phyloP scores from a whole-genome alignment of 2,797 vertebrate genomes.

The Momotus momota region DNA sequence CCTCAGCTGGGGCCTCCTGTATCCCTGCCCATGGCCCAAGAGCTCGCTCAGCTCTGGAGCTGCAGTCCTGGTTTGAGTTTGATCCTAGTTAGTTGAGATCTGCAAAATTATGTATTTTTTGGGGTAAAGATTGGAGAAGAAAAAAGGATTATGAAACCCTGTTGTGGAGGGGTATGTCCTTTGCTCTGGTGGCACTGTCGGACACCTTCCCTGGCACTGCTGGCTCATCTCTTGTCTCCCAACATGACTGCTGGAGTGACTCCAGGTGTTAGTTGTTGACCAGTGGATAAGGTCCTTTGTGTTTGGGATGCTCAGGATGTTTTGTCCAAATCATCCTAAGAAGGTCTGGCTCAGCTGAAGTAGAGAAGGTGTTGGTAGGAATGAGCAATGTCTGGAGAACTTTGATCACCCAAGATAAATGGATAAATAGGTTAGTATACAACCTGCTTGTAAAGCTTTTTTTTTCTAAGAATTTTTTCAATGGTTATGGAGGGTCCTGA shows the following conservation, averaged over 20 bases:
- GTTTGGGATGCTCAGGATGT: background rate
- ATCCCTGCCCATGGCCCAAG: background rate
- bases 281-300: background rate
- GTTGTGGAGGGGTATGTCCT: background rate
- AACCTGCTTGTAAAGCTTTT: background rate
- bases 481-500: background rate
- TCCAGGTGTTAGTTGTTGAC: background rate
- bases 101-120: background rate
- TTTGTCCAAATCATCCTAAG: background rate
- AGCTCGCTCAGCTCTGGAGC: background rate
- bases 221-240: background rate
- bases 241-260: background rate
- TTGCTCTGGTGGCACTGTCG: background rate
- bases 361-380: background rate
- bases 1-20: background rate
- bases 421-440: background rate
- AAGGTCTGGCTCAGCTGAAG: background rate
- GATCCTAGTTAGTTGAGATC: background rate
- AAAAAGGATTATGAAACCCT: background rate
- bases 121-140: background rate
- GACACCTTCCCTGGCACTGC: background rate
- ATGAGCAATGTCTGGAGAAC: background rate
- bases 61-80: background rate
- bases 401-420: background rate
- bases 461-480: background rate